phyloP scores from a whole-genome alignment of 2,113 vertebrate species.

The Sapayoa aenigma region DNA sequence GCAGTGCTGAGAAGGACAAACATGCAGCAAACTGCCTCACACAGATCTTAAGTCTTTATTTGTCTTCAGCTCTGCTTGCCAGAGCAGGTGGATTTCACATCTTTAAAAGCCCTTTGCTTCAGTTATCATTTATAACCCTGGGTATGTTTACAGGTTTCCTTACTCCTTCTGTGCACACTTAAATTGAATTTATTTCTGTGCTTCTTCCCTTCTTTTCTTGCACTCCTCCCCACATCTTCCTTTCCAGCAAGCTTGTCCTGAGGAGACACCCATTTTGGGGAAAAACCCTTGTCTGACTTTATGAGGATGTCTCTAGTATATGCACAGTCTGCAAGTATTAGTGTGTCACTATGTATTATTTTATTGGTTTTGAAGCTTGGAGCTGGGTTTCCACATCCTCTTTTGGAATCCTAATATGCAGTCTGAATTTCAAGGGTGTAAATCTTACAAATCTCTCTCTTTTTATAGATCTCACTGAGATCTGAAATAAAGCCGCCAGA shows the following conservation, averaged over 20 bases:
- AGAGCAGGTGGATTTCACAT: neutral
- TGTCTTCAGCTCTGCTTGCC: neutral
- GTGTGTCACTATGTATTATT: neutral
- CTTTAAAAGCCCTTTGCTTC: slow-evolving; percentile 1
- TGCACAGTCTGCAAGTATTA: neutral
- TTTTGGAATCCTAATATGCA: neutral
- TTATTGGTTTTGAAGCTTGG: neutral
- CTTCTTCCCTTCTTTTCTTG: neutral
- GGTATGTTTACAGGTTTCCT: neutral
- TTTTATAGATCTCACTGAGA: neutral
- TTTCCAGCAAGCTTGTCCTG: neutral
- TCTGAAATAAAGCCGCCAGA: neutral
- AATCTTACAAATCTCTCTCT: neutral
- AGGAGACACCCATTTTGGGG: neutral
- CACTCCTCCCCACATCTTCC: neutral
- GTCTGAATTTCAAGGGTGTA: neutral
- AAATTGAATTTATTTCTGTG: neutral
- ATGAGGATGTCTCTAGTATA: neutral
- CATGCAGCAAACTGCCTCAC: neutral
- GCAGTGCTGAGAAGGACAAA: neutral
- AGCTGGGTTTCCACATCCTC: neutral
- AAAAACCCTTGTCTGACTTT: neutral
- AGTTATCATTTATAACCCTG: neutral
- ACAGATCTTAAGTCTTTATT: neutral
- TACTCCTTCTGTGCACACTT: neutral